Conservation (phyloP, 2,797 vertebrate genomes). For the Arnoldichthys spilopterus region DNA sequence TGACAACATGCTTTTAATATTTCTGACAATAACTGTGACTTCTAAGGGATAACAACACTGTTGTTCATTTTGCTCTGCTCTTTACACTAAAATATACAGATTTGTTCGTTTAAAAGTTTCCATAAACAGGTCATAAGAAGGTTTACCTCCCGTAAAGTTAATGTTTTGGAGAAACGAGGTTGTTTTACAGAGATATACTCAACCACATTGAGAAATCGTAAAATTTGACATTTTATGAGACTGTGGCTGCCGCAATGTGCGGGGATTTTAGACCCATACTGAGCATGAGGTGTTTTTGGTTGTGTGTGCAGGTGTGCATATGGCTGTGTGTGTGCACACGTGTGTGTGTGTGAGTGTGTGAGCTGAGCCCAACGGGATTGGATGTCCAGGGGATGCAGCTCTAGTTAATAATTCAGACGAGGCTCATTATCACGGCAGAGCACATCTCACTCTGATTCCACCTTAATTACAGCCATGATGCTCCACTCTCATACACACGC, state of each 20-base stretch:
- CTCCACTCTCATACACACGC: conserved; percentile 41
- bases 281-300: conserved; percentile 25
- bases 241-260: neutral
- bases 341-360: conserved; percentile 44
- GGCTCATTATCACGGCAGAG: conserved; percentile 63
- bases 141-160: neutral
- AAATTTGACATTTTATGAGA: neutral
- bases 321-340: conserved; percentile 33
- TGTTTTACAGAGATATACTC: too few relatives aligned
- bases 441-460: conserved; percentile 61
- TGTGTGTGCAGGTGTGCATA: conserved; percentile 5
- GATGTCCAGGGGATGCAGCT: conserved; percentile 51
- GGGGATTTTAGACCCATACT: neutral
- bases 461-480: conserved; percentile 61
- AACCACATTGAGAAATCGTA: neutral
- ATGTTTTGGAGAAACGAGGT: neutral
- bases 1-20: too few relatives aligned
- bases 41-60: too few relatives aligned
- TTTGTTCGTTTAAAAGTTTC: neutral
- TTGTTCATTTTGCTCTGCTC: too few relatives aligned
- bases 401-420: conserved; percentile 67
- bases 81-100: too few relatives aligned
- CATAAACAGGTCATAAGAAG: neutral
- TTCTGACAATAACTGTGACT: too few relatives aligned
- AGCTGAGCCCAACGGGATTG: conserved; percentile 51